A percentile compares a stretch with the other conserved stretches of the same genome.
phyloP scores from a whole-genome alignment of 2,797 vertebrate species.

The Aulostomus chinensis region DNA sequence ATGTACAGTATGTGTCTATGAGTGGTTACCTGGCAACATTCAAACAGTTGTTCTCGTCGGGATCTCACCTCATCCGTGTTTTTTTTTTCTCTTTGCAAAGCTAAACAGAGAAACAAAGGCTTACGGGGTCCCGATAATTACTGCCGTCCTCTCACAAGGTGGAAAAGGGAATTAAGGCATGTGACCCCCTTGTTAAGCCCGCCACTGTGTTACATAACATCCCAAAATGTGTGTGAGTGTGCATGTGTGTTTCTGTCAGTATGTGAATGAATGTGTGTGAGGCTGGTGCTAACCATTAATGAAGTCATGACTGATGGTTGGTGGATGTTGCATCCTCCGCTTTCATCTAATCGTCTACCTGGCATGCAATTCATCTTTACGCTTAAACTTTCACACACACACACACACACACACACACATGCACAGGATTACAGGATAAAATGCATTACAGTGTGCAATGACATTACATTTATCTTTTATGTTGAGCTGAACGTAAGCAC shows the following conservation, averaged over 20 bases:
- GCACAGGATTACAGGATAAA: too few species aligned
- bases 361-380: too few species aligned
- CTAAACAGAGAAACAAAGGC: constrained; percentile 54
- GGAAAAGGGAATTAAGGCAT: constrained; percentile 72
- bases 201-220: constrained; percentile 60
- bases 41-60: constrained; percentile 60
- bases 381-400: constrained; percentile 6
- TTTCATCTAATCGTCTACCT: constrained; percentile 24
- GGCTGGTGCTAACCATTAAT: constrained; percentile 19
- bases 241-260: constrained; percentile 13
- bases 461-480: too few species aligned
- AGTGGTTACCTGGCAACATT: constrained; percentile 64
- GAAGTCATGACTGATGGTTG: too few species aligned
- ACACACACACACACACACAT: constrained; percentile 1
- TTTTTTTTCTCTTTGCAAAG: constrained; percentile 29
- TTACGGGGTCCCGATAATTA: constrained; percentile 49
- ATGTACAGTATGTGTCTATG: constrained; percentile 50
- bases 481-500: too few species aligned
- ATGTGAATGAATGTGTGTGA: constrained; percentile 10
- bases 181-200: constrained; percentile 50
- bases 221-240: constrained; percentile 9
- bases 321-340: constrained; percentile 33
- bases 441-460: too few species aligned
- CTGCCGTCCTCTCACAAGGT: constrained; percentile 53
- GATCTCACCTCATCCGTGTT: constrained; percentile 30